Conservation (phyloP, 2,888 invertebrate genomes). For the Rosalia funebris region DNA sequence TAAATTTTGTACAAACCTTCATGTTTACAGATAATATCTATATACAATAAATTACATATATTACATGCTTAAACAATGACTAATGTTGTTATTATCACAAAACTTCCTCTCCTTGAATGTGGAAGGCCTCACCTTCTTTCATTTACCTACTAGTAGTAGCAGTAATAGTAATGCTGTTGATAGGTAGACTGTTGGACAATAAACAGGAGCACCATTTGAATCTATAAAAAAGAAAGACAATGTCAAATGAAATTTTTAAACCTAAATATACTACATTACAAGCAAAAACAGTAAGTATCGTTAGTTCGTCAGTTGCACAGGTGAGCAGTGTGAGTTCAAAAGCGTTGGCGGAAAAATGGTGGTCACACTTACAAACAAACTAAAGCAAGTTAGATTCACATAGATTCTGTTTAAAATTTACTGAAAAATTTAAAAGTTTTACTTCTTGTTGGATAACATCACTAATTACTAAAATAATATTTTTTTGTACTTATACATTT, state of each 20-base stretch:
- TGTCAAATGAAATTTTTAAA: not conserved
- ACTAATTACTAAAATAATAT: no score
- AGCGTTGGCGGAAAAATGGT: not conserved
- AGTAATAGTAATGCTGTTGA: slow-evolving; percentile 16
- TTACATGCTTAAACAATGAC: slow-evolving; percentile 34
- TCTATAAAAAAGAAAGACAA: slow-evolving; percentile 33
- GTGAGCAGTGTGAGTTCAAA: not conserved
- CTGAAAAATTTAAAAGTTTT: no score
- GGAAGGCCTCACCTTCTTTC: not conserved
- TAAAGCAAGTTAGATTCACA: no score
- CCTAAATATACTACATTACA: not conserved
- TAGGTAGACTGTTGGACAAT: slow-evolving; percentile 22
- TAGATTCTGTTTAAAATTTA: no score
- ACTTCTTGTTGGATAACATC: no score
- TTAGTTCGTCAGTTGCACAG: slow-evolving; percentile 1
- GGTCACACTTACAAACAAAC: not conserved
- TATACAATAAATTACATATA: slow-evolving; percentile 42
- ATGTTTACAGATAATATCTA: slow-evolving; percentile 25
- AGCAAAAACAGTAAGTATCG: not conserved
- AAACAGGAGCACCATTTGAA: slow-evolving; percentile 23
- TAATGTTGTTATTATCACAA: slow-evolving; percentile 45
- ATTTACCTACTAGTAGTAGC: slow-evolving; percentile 20
- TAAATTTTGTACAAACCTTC: slow-evolving; percentile 23
- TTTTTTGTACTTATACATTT: no score
- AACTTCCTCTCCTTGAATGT: slow-evolving; percentile 5